Conservation (phyloP, 2,113 vertebrate genomes). For the Martes martes region DNA sequence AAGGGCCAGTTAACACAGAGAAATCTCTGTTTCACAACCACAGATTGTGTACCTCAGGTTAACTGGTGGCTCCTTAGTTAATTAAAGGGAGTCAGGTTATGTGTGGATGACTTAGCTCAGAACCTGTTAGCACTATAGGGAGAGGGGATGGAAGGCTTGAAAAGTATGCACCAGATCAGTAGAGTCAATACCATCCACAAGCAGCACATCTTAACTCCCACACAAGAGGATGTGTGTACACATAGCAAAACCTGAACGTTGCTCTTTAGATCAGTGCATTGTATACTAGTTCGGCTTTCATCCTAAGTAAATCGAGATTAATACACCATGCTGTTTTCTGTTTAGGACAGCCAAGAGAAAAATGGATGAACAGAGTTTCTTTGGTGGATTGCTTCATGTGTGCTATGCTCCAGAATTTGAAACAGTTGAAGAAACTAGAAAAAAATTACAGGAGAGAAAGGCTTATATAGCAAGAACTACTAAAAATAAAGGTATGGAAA, state of each 20-base stretch:
- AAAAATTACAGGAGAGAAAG: constrained; percentile 92
- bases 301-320: background rate
- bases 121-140: background rate
- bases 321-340: constrained; percentile 25
- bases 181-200: background rate
- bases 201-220: background rate
- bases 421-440: constrained; percentile 93
- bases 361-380: constrained; percentile 96
- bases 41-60: background rate
- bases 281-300: background rate
- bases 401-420: constrained; percentile 98
- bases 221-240: background rate
- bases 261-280: background rate
- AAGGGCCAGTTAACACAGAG: background rate
- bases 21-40: background rate
- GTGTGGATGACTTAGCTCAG: background rate
- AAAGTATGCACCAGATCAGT: background rate
- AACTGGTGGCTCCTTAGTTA: background rate
- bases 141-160: background rate
- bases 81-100: background rate
- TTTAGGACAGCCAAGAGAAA: constrained; percentile 92
- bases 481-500: constrained; percentile 86
- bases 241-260: background rate
- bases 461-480: constrained; percentile 87
- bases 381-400: constrained; percentile 94